Conservation (phyloP, 1,140 invertebrate species). For the Venustaconcha ellipsiformis region DNA sequence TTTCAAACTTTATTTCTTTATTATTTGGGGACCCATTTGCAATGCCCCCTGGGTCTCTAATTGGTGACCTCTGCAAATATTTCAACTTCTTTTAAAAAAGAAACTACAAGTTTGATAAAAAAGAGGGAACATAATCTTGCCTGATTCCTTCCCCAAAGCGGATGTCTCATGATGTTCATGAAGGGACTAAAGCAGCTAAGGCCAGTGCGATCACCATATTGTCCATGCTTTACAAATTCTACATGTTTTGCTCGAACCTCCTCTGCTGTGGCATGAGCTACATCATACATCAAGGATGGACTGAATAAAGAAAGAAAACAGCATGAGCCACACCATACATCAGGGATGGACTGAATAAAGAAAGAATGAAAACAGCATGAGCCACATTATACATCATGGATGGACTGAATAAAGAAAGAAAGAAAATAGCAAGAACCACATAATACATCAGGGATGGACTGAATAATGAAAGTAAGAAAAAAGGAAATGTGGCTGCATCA, state of each 20-base stretch:
- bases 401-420: neutral
- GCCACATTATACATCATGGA: no score
- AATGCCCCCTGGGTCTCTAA: neutral
- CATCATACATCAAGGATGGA: slow-evolving; percentile 38
- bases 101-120: neutral
- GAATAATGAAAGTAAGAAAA: slow-evolving; percentile 1
- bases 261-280: slow-evolving; percentile 51
- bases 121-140: slow-evolving; percentile 22
- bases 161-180: slow-evolving; percentile 65
- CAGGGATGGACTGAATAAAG: neutral
- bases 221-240: slow-evolving; percentile 38
- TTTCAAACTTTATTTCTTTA: no score
- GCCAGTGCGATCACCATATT: slow-evolving; percentile 49
- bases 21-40: neutral
- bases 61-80: neutral
- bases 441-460: no score
- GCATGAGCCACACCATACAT: neutral
- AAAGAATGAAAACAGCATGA: neutral
- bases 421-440: neutral
- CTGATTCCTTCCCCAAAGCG: slow-evolving; percentile 65
- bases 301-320: slow-evolving; percentile 27
- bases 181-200: slow-evolving; percentile 63
- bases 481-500: neutral
- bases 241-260: slow-evolving; percentile 63
- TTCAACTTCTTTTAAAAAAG: neutral